Evolutionary conservation across 2,797 vertebrate species (phyloP), one percentile per base, ranked within the genome.

Genomic region (Oryzias sinensis): DNA sequence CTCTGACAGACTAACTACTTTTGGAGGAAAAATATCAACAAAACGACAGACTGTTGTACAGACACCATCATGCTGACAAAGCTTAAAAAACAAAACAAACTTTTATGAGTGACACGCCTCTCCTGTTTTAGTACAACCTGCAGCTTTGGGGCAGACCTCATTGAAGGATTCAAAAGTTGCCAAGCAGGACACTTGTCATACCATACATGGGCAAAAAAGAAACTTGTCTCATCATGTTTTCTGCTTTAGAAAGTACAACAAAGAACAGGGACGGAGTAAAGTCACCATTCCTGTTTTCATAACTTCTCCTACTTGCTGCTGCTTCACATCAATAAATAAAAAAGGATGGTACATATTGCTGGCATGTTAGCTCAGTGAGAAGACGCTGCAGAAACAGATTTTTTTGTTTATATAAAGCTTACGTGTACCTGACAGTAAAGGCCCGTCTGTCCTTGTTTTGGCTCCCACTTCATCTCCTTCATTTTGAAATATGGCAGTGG

Each of bases 251-350:
- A 58, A 55, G 53, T 25, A 46, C 65, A 40, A 65, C 41, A 33
- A 58, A 61, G 44, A 53, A 18, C 5, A 2, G 16, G 43, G 41
- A 14, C 1, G 0, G 0, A 46, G 15, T 49, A 15, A 2, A 44
- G 22, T 67, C 18, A 37, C 65, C 42, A 65, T 54, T 82, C 63
- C 60, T 71, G 74, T 74, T 82, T 71, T 43, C 62, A 56, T 6
- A 0, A 20, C 53, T 46, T 13, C n/a, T 71, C 50, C 2, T 20
- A 69, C 67, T 77, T 82, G 60, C 62, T 0, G 1, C 29, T 17
- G 40, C 22, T 44, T n/a, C 44, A 17, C 0, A 29, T 37, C 33
- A 37, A 11, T 37, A 11, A 37, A 37, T 37, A 37, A 37, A 9
- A 37, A 9, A 37, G 9, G 11, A 37, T 3, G 33, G 33, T 37